Base-by-base conservation (phyloP, 2,888 invertebrate species). In the Hydrotaea diabolus region DNA sequence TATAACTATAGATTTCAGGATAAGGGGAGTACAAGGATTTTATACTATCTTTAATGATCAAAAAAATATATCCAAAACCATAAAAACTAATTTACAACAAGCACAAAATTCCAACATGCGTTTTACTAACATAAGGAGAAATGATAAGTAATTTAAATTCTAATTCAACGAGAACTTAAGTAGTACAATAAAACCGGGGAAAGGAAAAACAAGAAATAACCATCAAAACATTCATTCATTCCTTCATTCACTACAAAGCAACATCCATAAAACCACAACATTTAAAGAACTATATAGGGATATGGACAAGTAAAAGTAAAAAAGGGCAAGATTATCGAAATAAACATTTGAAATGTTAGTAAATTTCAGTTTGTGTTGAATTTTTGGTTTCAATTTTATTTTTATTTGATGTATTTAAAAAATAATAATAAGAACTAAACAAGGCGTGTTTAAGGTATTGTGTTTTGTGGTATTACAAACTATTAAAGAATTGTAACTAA, bases 281-380 rank as follows among this genome's bases (percentile, higher is more conserved):
- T n/a, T n/a, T n/a, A n/a, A n/a, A n/a, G n/a, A n/a, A n/a, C n/a
- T n/a, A n/a, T n/a, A 31, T 19, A 66, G 13, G 15, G 4, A 57
- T 15, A 64, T 46, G 23, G 57, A 49, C 17, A 26, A 31, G 31
- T 1, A 53, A 66, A 39, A 77, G 72, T 23, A 77, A 57, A 26
- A 21, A 43, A 57, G 43, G 46, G 46, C 0, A 66, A 55, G 17
- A 64, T 73, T 21, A 46, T 23, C 46, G 72, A 13, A 66, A 36
- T 39, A 19, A 26, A 62, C 39, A 53, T 59, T 11, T 59, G 15
- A 83, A 69, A 26, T 19, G 59, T 77, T 83, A 83, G 77, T 83
- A 76, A 31, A 62, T 46, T 64, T 43, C 39, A 39, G 43, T 79
- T 43, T 21, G 55, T 46, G 69, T 79, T 57, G 36, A 72, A 71